phyloP scores from a whole-genome alignment of 2,888 invertebrate species.

The Leucoma salicis region DNA sequence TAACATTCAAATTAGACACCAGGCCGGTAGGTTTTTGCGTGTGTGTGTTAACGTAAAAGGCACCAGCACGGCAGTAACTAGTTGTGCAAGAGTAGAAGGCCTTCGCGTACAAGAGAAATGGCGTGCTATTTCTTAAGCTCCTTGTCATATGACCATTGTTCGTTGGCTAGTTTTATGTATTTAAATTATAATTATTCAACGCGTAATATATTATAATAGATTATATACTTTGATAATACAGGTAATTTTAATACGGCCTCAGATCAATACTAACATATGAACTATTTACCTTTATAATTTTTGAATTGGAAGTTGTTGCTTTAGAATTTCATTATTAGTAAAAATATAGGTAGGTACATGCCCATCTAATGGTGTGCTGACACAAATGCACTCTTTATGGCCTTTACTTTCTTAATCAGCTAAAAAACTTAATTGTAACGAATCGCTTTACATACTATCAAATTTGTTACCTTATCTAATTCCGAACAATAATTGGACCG shows the following conservation, averaged over 20 bases:
- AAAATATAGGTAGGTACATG: no score
- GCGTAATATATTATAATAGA: background rate
- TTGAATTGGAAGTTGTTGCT: no score
- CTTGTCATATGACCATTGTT: constrained; percentile 67
- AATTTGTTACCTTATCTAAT: no score
- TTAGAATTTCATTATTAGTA: no score
- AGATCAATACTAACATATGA: no score
- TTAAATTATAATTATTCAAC: constrained; percentile 45
- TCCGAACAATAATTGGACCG: no score
- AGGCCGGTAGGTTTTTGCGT: constrained; percentile 31
- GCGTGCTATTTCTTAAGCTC: constrained; percentile 65
- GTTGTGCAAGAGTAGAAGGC: constrained; percentile 73
- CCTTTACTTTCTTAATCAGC: no score
- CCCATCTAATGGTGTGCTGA: no score
- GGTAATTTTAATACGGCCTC: background rate
- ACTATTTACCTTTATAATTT: no score
- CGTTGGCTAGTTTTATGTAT: constrained; percentile 36
- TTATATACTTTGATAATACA: background rate
- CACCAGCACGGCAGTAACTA: constrained; percentile 41
- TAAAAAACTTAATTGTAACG: no score
- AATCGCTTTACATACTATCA: no score
- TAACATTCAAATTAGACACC: constrained; percentile 32
- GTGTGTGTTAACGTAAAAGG: constrained; percentile 36
- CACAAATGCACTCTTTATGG: no score
- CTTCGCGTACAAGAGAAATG: constrained; percentile 69